These are phyloP conservation scores for Desmophyllum pertusum DNA, from an alignment of 92 coral and sea anemone genomes.

Conservation along the genomic window DNA sequence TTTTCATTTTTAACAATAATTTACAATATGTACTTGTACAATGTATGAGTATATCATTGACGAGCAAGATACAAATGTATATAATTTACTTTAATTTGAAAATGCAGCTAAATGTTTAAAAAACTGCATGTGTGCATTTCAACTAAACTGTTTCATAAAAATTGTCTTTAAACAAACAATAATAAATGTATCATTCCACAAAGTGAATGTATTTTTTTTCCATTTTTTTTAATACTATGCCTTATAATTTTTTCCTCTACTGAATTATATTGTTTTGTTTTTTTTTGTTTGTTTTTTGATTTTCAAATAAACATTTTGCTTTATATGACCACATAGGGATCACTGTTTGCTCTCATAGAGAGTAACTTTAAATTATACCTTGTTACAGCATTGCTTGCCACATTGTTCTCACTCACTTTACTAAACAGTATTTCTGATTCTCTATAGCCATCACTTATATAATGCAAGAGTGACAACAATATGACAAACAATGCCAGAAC, in stretches of 20 bases:
- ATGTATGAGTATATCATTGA: too few species aligned
- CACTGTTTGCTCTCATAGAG: conserved; percentile 69
- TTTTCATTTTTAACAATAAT: too few species aligned
- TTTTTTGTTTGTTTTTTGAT: neutral
- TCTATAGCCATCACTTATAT: neutral
- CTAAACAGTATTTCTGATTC: neutral
- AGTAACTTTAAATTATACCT: conserved; percentile 57
- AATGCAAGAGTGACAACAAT: neutral
- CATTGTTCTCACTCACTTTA: neutral
- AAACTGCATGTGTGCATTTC: neutral
- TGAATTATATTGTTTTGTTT: neutral
- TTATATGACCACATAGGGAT: conserved; percentile 18
- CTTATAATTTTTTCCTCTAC: neutral
- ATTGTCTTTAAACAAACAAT: neutral
- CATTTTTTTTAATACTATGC: neutral
- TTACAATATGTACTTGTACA: too few species aligned
- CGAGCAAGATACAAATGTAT: too few species aligned
- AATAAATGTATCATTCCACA: neutral
- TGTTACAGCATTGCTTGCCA: neutral
- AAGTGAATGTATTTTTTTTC: neutral
- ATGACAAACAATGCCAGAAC: conserved; percentile 2
- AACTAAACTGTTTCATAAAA: neutral
- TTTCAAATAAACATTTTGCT: conserved; percentile 4
- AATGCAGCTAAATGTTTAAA: neutral
- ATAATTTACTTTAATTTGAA: too few species aligned